phyloP scores from a whole-genome alignment of 2,888 invertebrate species.

The Spodoptera littoralis region DNA sequence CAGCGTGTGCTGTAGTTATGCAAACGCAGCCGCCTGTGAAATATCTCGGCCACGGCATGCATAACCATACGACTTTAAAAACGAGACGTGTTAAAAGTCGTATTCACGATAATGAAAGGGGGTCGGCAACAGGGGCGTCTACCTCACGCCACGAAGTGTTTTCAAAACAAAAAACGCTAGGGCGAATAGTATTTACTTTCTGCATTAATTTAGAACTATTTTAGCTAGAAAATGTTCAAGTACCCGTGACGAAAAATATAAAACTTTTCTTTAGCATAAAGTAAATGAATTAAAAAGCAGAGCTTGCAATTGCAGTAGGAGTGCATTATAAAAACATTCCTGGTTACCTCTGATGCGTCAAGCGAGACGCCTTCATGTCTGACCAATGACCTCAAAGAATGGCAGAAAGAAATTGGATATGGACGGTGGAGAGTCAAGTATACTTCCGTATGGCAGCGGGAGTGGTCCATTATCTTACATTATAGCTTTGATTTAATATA shows the following conservation, averaged over 20 bases:
- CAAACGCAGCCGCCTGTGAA: slow-evolving; percentile 67
- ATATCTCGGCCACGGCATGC: slow-evolving; percentile 63
- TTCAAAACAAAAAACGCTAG: slow-evolving; percentile 30
- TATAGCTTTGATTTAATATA: too few species aligned
- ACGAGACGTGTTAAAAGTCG: slow-evolving; percentile 50
- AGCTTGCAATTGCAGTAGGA: too few species aligned
- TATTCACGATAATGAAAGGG: slow-evolving; percentile 65
- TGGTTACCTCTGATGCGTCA: slow-evolving; percentile 3
- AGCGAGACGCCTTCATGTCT: slow-evolving; percentile 17
- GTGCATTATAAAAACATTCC: not conserved
- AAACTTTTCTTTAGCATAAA: too few species aligned
- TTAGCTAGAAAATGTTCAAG: too few species aligned
- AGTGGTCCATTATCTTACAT: not conserved
- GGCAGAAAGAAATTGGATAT: slow-evolving; percentile 24
- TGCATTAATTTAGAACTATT: too few species aligned
- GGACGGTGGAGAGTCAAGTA: slow-evolving; percentile 2
- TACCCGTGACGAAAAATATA: too few species aligned
- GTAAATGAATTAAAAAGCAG: too few species aligned
- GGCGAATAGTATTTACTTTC: slow-evolving; percentile 5
- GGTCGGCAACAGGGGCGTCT: slow-evolving; percentile 59
- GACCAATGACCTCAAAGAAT: slow-evolving; percentile 39
- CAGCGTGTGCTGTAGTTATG: slow-evolving; percentile 62
- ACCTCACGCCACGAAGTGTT: slow-evolving; percentile 51
- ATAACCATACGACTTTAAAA: slow-evolving; percentile 58
- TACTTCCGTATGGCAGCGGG: not conserved